These are phyloP conservation scores for Drosophila tropicalis DNA, from an alignment of 1,140 invertebrate species.

Conservation along the genomic window DNA sequence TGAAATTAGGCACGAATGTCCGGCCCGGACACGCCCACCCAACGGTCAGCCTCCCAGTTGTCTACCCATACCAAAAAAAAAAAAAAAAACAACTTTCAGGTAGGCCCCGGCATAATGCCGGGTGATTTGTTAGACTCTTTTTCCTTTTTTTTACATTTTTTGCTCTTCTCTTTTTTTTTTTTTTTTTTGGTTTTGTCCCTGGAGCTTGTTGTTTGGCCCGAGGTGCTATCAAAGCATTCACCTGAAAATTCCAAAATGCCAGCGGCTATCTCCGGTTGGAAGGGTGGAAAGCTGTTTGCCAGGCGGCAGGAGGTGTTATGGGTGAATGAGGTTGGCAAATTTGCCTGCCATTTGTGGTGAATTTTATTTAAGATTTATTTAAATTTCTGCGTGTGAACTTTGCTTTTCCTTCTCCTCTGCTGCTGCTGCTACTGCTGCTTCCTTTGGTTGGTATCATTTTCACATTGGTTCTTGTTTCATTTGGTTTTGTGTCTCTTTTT, in stretches of 20 bases:
- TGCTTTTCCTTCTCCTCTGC: not conserved
- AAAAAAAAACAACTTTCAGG: slow-evolving; percentile 19
- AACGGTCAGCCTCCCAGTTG: slow-evolving; percentile 7
- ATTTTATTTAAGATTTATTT: slow-evolving; percentile 76
- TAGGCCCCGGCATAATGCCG: slow-evolving; percentile 59
- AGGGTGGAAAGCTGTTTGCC: not conserved
- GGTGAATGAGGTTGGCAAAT: slow-evolving; percentile 40
- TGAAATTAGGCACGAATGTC: slow-evolving; percentile 75
- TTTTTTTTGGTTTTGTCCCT: slow-evolving; percentile 50
- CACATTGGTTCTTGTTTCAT: slow-evolving; percentile 42
- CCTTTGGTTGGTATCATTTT: slow-evolving; percentile 59
- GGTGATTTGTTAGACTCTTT: slow-evolving; percentile 68
- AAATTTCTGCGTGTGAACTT: slow-evolving; percentile 45
- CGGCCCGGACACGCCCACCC: slow-evolving; percentile 38
- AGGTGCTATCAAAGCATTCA: slow-evolving; percentile 61
- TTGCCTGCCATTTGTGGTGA: slow-evolving; percentile 72
- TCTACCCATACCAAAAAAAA: not conserved
- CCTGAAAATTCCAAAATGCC: slow-evolving; percentile 70
- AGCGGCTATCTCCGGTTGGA: slow-evolving; percentile 58
- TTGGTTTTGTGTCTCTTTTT: not conserved
- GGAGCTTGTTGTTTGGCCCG: slow-evolving; percentile 48
- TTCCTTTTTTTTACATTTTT: slow-evolving; percentile 16
- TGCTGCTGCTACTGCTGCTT: slow-evolving; percentile 13
- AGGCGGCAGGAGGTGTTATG: not conserved
- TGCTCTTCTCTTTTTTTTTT: slow-evolving; percentile 2